Evolutionary conservation across 2,113 vertebrate genomes (phyloP), one percentile per base, ranked within the genome.

Genomic region (Dolichallabes microphthalmus): DNA sequence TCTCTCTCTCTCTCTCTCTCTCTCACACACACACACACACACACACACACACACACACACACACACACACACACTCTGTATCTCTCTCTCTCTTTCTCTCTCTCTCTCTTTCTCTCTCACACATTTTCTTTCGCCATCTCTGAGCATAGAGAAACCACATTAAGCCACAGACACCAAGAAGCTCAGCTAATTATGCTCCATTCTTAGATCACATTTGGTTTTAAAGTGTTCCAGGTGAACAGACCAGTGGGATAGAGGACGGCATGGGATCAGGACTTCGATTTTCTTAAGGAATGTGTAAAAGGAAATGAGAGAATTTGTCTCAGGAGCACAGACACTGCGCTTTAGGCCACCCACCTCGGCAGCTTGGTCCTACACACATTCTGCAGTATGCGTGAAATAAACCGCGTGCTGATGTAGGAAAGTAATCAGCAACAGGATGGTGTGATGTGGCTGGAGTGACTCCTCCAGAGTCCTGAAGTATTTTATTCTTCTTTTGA

Each of bases 51-150:
- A n/a, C n/a, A n/a, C n/a, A n/a, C n/a, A n/a, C n/a, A n/a, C 55
- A 74, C 82, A 76, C 82, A 63, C 45, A 75, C 39, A 73, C 73
- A 52, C 39, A 74, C 50, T 15, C 7, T n/a, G n/a, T n/a, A n/a
- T n/a, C n/a, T n/a, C n/a, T n/a, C n/a, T n/a, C n/a, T n/a, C n/a
- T n/a, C n/a, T n/a, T n/a, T n/a, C n/a, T 35, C 32, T 35, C 32
- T 35, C 45, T 8, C 39, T 45, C 39, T 45, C 39, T 45, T 5
- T 45, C 5, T 45, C 39, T 45, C 39, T 45, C 4, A 0, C 45
- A 45, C 7, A 1, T 8, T 45, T 45, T 45, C 6, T 45, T 45
- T 45, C 45, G 7, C 45, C 1, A 6, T 45, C 45, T 45, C 7
- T 17, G 50, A 17, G 14, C 1, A 20, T 30, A 77, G 14, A 19